Base-by-base conservation (phyloP, 2,113 vertebrate genomes). In the Progne subis region DNA sequence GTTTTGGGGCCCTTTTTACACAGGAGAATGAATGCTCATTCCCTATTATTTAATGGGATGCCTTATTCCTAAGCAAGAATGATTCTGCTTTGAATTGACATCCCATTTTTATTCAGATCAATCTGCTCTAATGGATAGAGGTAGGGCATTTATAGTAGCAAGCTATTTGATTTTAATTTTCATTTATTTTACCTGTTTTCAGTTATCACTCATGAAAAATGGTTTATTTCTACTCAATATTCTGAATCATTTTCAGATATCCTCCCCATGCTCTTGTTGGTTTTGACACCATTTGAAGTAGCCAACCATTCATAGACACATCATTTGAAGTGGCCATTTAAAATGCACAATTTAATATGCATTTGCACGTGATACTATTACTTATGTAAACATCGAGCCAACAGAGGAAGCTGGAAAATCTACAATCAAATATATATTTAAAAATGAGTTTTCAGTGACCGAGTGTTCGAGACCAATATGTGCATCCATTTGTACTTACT, bases 381-480 rank as follows among this genome's bases (percentile, higher is more conserved):
- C 76, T 78, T 92, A 69, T 37, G 57, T 93, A 88, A 93, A 93
- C 89, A 94, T 39, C 74, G 68, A 86, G 28, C 69, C 61, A 82
- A 67, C 59, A 56, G 60, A 71, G 20, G 46, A 88, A 83, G 76
- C 21, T 89, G 74, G 37, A 76, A 96, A 86, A 92, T 88, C 86
- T 78, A 16, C 76, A 53, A 44, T 84, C 63, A 86, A 93, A 86
- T 82, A 50, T 64, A 23, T 75, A 53, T 90, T 92, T 86, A 11
- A 79, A 94, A 94, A 93, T 71, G 31, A 93, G 31, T 74, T 94
- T 92, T 75, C 64, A 68, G 71, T 75, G 70, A 53, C 63, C 18
- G 18, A 71, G 19, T 76, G 43, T 72, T 86, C 23, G 61, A 88
- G 69, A 37, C 65, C 41, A 75, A 18, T 56, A n/a, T 81, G n/a